These are phyloP conservation scores for Piezodorus guildinii DNA, from an alignment of 1,140 invertebrate genomes.

Conservation along the genomic window DNA sequence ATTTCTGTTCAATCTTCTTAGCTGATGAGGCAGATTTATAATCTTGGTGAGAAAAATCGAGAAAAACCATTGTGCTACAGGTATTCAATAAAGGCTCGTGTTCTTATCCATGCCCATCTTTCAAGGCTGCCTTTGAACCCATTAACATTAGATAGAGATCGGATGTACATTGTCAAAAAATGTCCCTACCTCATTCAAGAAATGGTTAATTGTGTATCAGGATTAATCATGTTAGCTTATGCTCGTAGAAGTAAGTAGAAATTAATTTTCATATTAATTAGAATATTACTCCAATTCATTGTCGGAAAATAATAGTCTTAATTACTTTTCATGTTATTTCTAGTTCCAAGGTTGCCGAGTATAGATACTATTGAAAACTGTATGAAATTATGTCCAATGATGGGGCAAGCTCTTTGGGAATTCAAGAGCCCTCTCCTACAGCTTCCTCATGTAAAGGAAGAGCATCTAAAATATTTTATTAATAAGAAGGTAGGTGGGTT, in stretches of 20 bases:
- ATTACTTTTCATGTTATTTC: constrained; percentile 31
- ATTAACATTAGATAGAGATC: constrained; percentile 70
- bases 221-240: constrained; percentile 84
- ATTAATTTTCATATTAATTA: background rate
- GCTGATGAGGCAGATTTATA: constrained; percentile 80
- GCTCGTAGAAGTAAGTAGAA: constrained; percentile 62
- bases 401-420: constrained; percentile 94
- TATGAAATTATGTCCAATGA: constrained; percentile 93
- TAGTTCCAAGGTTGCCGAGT: constrained; percentile 65
- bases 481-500: constrained; percentile 54
- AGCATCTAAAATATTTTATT: constrained; percentile 83
- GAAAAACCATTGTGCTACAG: constrained; percentile 82
- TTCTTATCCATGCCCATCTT: constrained; percentile 88
- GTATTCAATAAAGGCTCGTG: constrained; percentile 95
- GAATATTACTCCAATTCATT: background rate
- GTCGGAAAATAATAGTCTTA: too few species aligned
- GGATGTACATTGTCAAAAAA: constrained; percentile 81
- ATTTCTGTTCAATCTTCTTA: constrained; percentile 35
- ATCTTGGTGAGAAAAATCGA: constrained; percentile 87
- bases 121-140: constrained; percentile 67
- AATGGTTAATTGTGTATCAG: constrained; percentile 91
- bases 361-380: constrained; percentile 95
- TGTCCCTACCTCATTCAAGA: constrained; percentile 94
- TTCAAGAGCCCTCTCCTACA: constrained; percentile 86
- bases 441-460: constrained; percentile 88